Evolutionary conservation across 2,797 vertebrate genomes (phyloP), one percentile per base, ranked within the genome.

Genomic region (Threskiornis aethiopicus): DNA sequence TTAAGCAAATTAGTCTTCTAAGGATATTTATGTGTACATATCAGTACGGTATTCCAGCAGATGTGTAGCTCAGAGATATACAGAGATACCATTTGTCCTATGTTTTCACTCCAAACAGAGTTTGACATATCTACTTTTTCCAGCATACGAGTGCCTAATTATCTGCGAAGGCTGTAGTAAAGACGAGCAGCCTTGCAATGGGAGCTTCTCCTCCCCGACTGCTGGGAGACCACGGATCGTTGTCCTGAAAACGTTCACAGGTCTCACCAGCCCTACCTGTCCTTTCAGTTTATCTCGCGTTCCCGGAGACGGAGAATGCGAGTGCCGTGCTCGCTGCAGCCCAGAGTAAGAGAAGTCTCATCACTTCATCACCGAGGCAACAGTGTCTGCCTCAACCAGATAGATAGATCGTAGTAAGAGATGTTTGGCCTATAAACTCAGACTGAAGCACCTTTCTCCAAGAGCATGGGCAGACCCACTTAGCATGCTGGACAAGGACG

Each of bases 301-400:
- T 82, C 90, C 58, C 1, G 1, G n/a, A 89, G 86, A 78, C 19
- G 20, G 76, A 82, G 79, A 92, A 90, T 31, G 3, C 5, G 2
- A 66, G 55, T 31, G 47, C 77, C 51, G 61, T 52, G 25, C 29
- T 84, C 83, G 39, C 76, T 83, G 52, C 82, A 82, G 81, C 64
- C 71, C 57, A 80, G 69, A 90, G 64, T 78, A 89, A 73, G 75
- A 78, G 78, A 96, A 91, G 86, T 83, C 69, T 87, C 44, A 75
- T 83, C 33, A 47, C 78, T 73, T 84, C 46, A 65, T 97, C 95
- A 95, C 96, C 92, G 96, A 94, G 96, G 96, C 89, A 97, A 98
- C 95, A 5, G 31, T 46, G 29, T 46, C 85, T 96, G 87, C 75
- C 93, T 82, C 80, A 67, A 54, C 37, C 58, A 67, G 67, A 57